phyloP scores from a whole-genome alignment of 2,797 vertebrate genomes.

The Gobionotothen gibberifrons region DNA sequence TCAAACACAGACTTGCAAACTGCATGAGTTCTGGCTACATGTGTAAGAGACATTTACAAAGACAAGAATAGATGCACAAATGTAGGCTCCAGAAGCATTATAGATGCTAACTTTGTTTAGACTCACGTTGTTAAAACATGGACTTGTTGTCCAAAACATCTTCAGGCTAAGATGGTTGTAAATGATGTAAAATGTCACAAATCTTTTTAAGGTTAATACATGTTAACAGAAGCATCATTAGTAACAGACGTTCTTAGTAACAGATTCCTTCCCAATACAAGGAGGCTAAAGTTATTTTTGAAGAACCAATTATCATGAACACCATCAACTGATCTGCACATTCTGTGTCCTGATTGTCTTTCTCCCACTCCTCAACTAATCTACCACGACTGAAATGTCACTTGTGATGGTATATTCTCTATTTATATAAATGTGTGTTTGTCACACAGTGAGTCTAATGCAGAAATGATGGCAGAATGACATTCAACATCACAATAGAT shows the following conservation, averaged over 20 bases:
- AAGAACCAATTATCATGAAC: not conserved
- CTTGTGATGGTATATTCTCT: conserved; percentile 3
- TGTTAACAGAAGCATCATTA: not conserved
- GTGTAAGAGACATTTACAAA: conserved; percentile 6
- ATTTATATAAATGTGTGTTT: not conserved
- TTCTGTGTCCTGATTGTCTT: not conserved
- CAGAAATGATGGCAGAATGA: conserved; percentile 1
- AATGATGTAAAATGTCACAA: not conserved
- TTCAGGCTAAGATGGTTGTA: not conserved
- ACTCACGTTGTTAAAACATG: not conserved
- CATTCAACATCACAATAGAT: not conserved
- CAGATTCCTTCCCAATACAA: not conserved
- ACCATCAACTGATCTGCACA: not conserved
- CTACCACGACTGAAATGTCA: not conserved
- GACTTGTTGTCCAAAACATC: not conserved
- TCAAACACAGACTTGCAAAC: not conserved
- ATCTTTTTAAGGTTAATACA: not conserved
- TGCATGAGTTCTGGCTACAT: not conserved
- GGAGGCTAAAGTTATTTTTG: not conserved
- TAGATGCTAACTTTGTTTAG: not conserved
- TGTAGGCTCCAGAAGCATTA: not conserved
- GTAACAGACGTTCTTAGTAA: conserved; percentile 1
- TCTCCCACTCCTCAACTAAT: not conserved
- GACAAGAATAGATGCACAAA: conserved; percentile 9
- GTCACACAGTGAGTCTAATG: not conserved